These are phyloP conservation scores for Hymenopus coronatus DNA, from an alignment of 2,888 invertebrate species.

Conservation along the genomic window DNA sequence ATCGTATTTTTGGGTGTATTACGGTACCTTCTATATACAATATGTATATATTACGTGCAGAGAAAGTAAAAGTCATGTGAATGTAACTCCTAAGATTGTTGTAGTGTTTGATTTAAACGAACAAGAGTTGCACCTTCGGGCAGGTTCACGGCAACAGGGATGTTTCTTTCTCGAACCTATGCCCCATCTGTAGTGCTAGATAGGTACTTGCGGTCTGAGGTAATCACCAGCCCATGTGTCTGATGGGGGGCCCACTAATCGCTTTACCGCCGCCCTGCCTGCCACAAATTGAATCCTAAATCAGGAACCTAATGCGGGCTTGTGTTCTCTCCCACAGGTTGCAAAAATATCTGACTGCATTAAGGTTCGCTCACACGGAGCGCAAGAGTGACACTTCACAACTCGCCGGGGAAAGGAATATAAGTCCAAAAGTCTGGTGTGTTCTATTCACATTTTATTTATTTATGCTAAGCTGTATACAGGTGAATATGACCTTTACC, in stretches of 20 bases:
- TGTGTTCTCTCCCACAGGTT: not conserved
- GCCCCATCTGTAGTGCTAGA: not conserved
- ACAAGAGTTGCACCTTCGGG: not conserved
- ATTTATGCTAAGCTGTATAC: no score
- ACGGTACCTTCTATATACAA: no score
- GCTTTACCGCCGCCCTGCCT: conserved; percentile 1
- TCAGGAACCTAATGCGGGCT: not conserved
- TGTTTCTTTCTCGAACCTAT: not conserved
- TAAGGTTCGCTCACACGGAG: not conserved
- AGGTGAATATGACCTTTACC: no score
- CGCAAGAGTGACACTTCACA: no score
- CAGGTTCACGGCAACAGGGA: not conserved
- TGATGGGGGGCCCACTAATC: not conserved
- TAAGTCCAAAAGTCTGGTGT: no score
- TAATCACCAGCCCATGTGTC: not conserved
- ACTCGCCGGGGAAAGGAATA: no score
- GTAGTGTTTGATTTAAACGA: no score
- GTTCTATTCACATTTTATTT: no score
- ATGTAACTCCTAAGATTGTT: fast-evolving
- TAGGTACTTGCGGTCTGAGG: not conserved
- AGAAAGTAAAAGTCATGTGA: no score
- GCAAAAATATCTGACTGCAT: not conserved
- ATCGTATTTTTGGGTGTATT: no score
- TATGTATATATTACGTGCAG: no score
- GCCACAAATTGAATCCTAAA: conserved; percentile 13